These are phyloP conservation scores for Heliconius hewitsoni DNA, from an alignment of 1,140 invertebrate genomes.

Conservation along the genomic window DNA sequence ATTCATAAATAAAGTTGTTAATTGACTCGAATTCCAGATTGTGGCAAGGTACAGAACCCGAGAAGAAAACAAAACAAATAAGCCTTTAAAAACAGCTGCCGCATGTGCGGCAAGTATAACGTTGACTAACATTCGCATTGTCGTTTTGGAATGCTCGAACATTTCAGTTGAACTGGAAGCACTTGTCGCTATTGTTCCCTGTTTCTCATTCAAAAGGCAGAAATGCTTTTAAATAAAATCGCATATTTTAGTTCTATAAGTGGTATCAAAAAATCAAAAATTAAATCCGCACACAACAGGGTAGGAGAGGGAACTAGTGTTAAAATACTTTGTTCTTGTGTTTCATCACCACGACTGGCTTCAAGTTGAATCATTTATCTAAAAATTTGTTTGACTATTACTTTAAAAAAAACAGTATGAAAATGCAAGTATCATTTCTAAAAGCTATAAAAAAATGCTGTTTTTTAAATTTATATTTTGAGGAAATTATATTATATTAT, in stretches of 20 bases:
- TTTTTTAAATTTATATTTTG: too few species aligned
- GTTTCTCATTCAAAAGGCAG: slow-evolving; percentile 34
- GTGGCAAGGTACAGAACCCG: slow-evolving; percentile 36
- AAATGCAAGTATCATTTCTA: too few species aligned
- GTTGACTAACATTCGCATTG: slow-evolving; percentile 47
- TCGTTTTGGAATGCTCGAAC: slow-evolving; percentile 49
- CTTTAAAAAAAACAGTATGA: too few species aligned
- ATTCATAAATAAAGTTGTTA: slow-evolving; percentile 35
- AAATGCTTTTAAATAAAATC: slow-evolving; percentile 28
- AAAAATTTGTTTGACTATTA: too few species aligned
- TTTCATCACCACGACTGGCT: too few species aligned
- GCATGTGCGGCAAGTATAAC: slow-evolving; percentile 49
- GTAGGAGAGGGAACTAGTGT: too few species aligned
- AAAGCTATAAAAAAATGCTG: too few species aligned
- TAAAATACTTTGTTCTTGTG: too few species aligned
- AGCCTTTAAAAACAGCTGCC: slow-evolving; percentile 52
- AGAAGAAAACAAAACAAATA: slow-evolving; percentile 49
- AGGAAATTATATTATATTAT: too few species aligned
- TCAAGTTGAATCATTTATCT: too few species aligned
- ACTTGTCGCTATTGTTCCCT: slow-evolving; percentile 42
- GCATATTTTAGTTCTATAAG: neutral
- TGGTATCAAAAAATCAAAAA: neutral
- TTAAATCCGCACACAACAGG: too few species aligned
- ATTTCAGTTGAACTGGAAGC: slow-evolving; percentile 44
- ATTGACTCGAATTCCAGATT: slow-evolving; percentile 38